These are phyloP conservation scores for Esox masquinongy DNA, from an alignment of 2,797 vertebrate genomes.

Conservation along the genomic window DNA sequence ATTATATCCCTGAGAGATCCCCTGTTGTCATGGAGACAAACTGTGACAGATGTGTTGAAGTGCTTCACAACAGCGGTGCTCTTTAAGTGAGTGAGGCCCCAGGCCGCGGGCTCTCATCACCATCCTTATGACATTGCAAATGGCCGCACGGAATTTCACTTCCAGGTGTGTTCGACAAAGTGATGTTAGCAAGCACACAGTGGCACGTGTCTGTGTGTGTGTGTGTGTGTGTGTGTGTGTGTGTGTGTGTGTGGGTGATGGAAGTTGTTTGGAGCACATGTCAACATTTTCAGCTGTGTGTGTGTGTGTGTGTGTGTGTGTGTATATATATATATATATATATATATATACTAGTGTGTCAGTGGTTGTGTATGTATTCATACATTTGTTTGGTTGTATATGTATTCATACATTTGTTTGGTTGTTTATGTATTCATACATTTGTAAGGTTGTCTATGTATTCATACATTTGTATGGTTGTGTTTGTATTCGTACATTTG, in stretches of 20 bases:
- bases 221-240: not conserved
- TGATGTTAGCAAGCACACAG: conserved; percentile 45
- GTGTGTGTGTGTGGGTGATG: too few relatives aligned
- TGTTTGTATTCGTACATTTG: not conserved
- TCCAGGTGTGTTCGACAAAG: conserved; percentile 73
- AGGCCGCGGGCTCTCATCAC: conserved; percentile 6
- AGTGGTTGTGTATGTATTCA: too few relatives aligned
- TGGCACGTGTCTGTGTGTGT: not conserved
- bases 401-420: not conserved
- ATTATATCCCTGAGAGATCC: not conserved
- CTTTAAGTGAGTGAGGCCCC: conserved; percentile 7
- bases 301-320: conserved; percentile 17
- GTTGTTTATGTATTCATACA: too few relatives aligned
- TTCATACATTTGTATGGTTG: not conserved
- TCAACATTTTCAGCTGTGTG: not conserved
- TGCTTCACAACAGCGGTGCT: not conserved
- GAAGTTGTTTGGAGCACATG: conserved; percentile 2
- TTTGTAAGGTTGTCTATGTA: too few relatives aligned
- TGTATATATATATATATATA: conserved; percentile 11
- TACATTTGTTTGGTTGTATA: not conserved
- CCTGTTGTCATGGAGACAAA: not conserved
- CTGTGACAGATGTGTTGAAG: not conserved
- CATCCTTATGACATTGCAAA: conserved; percentile 43
- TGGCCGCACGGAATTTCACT: conserved; percentile 64
- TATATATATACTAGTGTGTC: too few relatives aligned